A percentile compares a stretch with the other conserved stretches of the same genome.
phyloP scores from a whole-genome alignment of 2,888 invertebrate species.

The Exephanes ischioxanthus region DNA sequence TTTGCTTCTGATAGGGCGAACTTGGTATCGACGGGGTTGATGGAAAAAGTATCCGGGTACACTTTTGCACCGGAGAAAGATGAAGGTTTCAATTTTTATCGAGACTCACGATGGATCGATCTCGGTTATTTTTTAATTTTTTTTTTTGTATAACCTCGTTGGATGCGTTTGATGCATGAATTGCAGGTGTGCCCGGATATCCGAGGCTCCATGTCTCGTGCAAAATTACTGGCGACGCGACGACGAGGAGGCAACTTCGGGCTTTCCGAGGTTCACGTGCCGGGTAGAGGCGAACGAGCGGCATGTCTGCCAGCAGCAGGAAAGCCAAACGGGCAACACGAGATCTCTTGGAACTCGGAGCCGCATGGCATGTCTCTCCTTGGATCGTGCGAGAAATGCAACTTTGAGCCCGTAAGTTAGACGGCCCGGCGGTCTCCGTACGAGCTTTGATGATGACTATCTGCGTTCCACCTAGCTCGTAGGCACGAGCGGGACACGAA shows the following conservation, averaged over 20 bases:
- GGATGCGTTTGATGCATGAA: slow-evolving; percentile 1
- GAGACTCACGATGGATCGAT: neutral
- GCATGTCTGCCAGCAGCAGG: slow-evolving; percentile 39
- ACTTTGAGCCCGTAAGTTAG: slow-evolving; percentile 33
- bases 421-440: slow-evolving; percentile 21
- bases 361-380: slow-evolving; percentile 43
- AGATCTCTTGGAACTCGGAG: slow-evolving; percentile 51
- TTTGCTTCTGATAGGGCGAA: neutral
- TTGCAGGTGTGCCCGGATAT: neutral
- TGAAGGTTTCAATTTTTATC: neutral
- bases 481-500: slow-evolving; percentile 12
- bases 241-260: slow-evolving; percentile 36
- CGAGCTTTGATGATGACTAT: slow-evolving; percentile 13
- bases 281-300: neutral
- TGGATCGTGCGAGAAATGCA: slow-evolving; percentile 38
- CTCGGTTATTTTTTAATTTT: neutral
- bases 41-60: neutral
- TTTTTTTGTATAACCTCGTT: neutral
- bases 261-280: neutral
- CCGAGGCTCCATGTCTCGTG: neutral
- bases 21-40: neutral
- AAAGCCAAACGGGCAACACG: slow-evolving; percentile 34
- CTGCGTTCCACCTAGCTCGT: slow-evolving; percentile 17
- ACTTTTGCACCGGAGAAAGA: neutral
- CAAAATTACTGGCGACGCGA: slow-evolving; percentile 40